Conservation (phyloP, 1,140 invertebrate species). For the Plectrocnemia conspersa region DNA sequence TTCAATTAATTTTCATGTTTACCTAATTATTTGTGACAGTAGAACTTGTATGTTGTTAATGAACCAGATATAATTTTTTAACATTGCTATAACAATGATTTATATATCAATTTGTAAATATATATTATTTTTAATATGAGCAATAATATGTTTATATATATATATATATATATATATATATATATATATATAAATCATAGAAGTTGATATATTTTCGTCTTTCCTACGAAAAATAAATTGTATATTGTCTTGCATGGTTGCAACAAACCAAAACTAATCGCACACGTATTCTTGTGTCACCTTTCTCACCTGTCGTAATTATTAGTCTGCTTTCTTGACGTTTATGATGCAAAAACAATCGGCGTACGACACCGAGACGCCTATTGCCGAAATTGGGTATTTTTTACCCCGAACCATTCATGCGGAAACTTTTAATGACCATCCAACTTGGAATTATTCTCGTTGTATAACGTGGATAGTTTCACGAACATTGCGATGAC, state of each 20-base stretch:
- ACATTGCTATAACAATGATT: no score
- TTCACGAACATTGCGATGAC: conserved; percentile 5
- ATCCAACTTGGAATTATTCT: conserved; percentile 1
- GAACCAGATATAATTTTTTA: no score
- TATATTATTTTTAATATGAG: no score
- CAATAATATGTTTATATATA: no score
- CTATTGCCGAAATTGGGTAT: not conserved
- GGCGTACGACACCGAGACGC: conserved; percentile 10
- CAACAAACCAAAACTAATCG: no score
- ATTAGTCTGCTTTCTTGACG: conserved; percentile 24
- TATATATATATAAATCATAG: no score
- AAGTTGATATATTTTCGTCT: no score
- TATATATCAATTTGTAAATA: no score
- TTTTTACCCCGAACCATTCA: conserved; percentile 2
- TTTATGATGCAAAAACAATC: conserved; percentile 27
- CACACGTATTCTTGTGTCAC: conserved; percentile 24
- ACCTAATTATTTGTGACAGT: no score
- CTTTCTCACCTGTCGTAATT: conserved; percentile 26
- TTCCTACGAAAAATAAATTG: not conserved
- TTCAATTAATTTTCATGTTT: no score
- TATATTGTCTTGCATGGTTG: not conserved
- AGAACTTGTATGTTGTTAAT: no score
- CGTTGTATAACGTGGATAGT: conserved; percentile 5
- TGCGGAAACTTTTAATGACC: conserved; percentile 14
- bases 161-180: no score